Evolutionary conservation across 1,140 invertebrate genomes (phyloP).

Genomic region (Apis mellifera): Amel_HAv3.1 CM009933.2:13020501-13021000

Average conservation of each 20-base stretch:
- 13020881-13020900: no score
- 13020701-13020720: conserved; percentile 5
- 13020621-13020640: conserved; percentile 17
- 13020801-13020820: conserved; percentile 16
- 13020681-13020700: not conserved
- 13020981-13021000: no score
- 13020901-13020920: no score
- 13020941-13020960: no score
- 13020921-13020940: no score
- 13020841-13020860: no score
- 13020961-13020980: no score
- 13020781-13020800: not conserved
- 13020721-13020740: conserved; percentile 48
- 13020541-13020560: conserved; percentile 43
- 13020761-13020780: not conserved
- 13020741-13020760: conserved; percentile 47
- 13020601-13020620: conserved; percentile 29
- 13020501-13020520: conserved; percentile 4
- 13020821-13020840: not conserved
- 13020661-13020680: not conserved
- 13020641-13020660: conserved; percentile 37
- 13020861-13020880: no score
- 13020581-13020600: conserved; percentile 48
- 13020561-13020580: conserved; percentile 49
- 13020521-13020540: conserved; percentile 28